These are phyloP conservation scores for Pseudanteris insignis DNA, from an alignment of 2,888 invertebrate genomes.

Conservation along the genomic window DNA sequence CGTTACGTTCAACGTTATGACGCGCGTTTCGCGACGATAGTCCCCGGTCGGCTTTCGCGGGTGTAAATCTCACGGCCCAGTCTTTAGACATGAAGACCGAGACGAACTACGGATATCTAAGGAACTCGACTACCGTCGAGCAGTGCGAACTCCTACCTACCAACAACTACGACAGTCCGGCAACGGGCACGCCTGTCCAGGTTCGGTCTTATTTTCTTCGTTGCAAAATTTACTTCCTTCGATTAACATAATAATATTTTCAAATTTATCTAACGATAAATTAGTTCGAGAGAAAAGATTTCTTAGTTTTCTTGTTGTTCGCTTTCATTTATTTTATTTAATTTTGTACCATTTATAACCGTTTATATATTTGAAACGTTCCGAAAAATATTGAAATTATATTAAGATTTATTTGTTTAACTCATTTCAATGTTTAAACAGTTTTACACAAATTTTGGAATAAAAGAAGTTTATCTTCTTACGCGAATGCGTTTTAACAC, in stretches of 20 bases:
- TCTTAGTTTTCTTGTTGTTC: no score
- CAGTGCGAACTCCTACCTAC: constrained; percentile 54
- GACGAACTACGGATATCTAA: constrained; percentile 59
- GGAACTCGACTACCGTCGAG: constrained; percentile 53
- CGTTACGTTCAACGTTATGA: constrained; percentile 20
- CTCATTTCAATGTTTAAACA: no score
- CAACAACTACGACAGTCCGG: constrained; percentile 49
- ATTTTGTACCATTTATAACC: no score
- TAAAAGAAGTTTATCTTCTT: no score
- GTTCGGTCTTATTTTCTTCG: constrained; percentile 48
- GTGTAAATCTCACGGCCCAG: background rate
- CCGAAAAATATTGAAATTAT: background rate
- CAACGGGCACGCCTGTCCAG: constrained; percentile 54
- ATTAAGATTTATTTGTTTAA: background rate
- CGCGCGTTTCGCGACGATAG: constrained; percentile 20
- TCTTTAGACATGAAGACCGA: constrained; percentile 54
- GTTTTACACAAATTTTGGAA: no score
- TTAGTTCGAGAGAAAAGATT: no score
- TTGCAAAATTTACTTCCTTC: no score
- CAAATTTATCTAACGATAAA: no score
- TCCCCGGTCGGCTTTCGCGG: background rate
- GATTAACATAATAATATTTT: no score
- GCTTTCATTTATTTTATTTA: background rate
- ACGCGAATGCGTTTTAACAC: no score
- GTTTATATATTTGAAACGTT: no score